These are phyloP conservation scores for Drosophila quadrilineata DNA, from an alignment of 1,140 invertebrate genomes.

Conservation along the genomic window DNA sequence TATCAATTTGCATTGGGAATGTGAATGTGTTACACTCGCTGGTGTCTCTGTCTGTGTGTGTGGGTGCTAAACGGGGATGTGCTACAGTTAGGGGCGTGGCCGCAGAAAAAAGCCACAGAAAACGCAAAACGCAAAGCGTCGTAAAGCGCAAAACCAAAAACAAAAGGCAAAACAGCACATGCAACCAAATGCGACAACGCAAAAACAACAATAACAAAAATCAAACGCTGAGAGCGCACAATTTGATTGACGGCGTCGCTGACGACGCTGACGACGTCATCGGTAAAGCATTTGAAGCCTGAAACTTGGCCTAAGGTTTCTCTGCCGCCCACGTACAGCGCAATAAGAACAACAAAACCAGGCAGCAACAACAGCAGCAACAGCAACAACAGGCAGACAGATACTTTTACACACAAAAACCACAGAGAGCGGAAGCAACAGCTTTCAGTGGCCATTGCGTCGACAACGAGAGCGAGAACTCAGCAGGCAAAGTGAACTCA, in stretches of 20 bases:
- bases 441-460: too few species aligned
- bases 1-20: constrained; percentile 62
- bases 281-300: constrained; percentile 65
- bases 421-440: constrained; percentile 67
- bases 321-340: constrained; percentile 65
- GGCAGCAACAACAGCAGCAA: constrained; percentile 23
- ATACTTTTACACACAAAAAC: constrained; percentile 64
- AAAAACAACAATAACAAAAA: too few species aligned
- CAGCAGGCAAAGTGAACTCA: neutral
- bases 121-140: constrained; percentile 8
- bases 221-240: constrained; percentile 36
- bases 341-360: constrained; percentile 23
- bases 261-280: constrained; percentile 58
- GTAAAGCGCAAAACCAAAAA: constrained; percentile 9
- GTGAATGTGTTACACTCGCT: constrained; percentile 15
- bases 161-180: constrained; percentile 32
- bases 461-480: constrained; percentile 26
- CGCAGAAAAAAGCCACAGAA: constrained; percentile 14
- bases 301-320: constrained; percentile 62
- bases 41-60: too few species aligned
- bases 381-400: constrained; percentile 33
- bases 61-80: neutral
- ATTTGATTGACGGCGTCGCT: constrained; percentile 57
- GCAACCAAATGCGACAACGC: constrained; percentile 45
- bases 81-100: neutral